phyloP scores from a whole-genome alignment of 2,888 invertebrate species.

The Clistopyga incitator region DNA sequence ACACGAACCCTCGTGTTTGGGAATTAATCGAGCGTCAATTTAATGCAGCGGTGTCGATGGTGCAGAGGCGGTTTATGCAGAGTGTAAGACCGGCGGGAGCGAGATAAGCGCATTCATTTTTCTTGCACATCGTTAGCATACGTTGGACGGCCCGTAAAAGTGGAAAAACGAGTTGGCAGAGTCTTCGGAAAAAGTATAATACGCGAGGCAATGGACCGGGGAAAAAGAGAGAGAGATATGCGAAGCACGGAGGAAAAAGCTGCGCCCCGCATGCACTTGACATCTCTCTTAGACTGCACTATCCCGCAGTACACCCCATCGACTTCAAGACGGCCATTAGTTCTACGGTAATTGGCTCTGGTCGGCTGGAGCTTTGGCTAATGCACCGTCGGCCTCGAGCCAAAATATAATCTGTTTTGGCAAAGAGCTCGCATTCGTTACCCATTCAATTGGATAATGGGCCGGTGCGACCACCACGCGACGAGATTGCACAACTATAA shows the following conservation, averaged over 20 bases:
- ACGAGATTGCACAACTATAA: not conserved
- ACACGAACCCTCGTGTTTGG: not conserved
- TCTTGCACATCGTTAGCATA: slow-evolving; percentile 47
- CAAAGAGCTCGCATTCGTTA: slow-evolving; percentile 67
- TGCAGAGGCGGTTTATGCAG: slow-evolving; percentile 38
- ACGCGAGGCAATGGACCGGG: slow-evolving; percentile 61
- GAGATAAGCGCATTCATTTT: slow-evolving; percentile 52
- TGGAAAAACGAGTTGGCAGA: slow-evolving; percentile 43
- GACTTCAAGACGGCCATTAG: slow-evolving; percentile 66
- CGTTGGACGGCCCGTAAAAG: slow-evolving; percentile 36
- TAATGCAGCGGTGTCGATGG: slow-evolving; percentile 14
- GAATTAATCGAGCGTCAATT: slow-evolving; percentile 7
- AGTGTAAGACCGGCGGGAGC: slow-evolving; percentile 27
- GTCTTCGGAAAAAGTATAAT: slow-evolving; percentile 37
- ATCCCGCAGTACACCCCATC: slow-evolving; percentile 45
- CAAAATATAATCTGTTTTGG: slow-evolving; percentile 70
- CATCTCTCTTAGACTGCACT: slow-evolving; percentile 18
- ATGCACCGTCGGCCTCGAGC: slow-evolving; percentile 61
- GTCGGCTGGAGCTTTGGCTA: slow-evolving; percentile 53
- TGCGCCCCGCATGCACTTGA: slow-evolving; percentile 54
- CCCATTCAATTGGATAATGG: slow-evolving; percentile 68
- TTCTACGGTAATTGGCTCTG: slow-evolving; percentile 63
- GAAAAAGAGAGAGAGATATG: slow-evolving; percentile 40
- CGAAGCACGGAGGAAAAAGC: slow-evolving; percentile 25
- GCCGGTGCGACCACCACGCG: slow-evolving; percentile 40